Evolutionary conservation across 2,113 vertebrate genomes (phyloP).

Genomic region (Marmota monax): DNA sequence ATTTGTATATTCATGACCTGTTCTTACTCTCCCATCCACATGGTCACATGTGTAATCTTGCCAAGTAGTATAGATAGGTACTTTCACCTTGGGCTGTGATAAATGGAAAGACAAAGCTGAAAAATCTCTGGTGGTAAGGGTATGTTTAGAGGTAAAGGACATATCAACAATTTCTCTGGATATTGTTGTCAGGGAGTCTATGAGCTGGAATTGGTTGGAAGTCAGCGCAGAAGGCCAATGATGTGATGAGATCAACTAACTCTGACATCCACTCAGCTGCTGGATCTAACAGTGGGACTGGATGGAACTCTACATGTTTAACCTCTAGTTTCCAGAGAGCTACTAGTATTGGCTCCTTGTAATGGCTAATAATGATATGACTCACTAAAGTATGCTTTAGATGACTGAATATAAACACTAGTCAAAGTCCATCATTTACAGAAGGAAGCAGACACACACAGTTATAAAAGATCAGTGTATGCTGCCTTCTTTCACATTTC

Average conservation of each 20-base stretch:
- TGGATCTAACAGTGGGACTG: not conserved
- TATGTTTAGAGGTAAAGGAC: not conserved
- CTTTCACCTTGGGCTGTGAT: not conserved
- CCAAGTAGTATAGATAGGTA: not conserved
- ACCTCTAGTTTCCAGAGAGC: not conserved
- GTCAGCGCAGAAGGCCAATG: not conserved
- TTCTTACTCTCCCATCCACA: not conserved
- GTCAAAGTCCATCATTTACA: not conserved
- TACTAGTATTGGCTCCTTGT: not conserved
- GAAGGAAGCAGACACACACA: not conserved
- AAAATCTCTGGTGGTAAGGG: not conserved
- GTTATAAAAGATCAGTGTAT: not conserved
- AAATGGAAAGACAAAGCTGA: not conserved
- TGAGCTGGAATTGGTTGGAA: not conserved
- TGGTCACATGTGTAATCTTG: not conserved
- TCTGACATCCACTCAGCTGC: not conserved
- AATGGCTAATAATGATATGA: not conserved
- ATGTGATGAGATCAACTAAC: not conserved
- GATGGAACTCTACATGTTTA: not conserved
- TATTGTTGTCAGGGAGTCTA: not conserved
- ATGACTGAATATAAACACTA: not conserved
- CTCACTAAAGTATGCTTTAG: not conserved
- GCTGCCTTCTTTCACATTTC: not conserved
- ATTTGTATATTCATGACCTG: not conserved
- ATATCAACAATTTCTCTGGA: not conserved